Percentiles rank a stretch among this genome's conserved stretches.
Conservation (phyloP, 2,113 vertebrate species). For the Uria lomvia region DNA sequence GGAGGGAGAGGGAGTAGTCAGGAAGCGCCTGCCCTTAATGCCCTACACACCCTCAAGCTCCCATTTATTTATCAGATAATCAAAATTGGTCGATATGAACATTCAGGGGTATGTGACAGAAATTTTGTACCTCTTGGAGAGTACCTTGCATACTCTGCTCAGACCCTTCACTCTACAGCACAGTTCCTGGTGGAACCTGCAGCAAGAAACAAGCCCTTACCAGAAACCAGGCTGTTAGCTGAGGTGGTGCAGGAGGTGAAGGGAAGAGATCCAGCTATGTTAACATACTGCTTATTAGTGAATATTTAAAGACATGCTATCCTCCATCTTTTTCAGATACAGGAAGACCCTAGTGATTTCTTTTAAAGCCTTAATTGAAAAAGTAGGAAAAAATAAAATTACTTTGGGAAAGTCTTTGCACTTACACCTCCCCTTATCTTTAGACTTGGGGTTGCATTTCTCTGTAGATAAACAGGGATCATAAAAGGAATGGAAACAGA, state of each 20-base stretch:
- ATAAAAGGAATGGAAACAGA: neutral
- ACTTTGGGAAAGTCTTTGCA: neutral
- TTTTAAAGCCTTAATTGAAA: neutral
- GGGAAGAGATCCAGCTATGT: neutral
- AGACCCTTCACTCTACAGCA: neutral
- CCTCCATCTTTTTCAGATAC: neutral
- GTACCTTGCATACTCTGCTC: neutral
- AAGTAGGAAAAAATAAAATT: neutral
- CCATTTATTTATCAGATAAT: neutral
- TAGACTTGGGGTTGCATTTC: neutral
- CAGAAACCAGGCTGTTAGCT: neutral
- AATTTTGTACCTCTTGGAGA: neutral
- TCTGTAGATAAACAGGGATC: neutral
- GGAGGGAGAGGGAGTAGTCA: neutral
- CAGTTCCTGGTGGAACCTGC: neutral
- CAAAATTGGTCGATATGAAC: neutral
- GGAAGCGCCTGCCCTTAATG: constrained; percentile 4
- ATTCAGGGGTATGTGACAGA: neutral
- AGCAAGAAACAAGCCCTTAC: neutral
- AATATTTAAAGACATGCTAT: neutral
- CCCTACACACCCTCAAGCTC: neutral
- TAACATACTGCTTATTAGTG: neutral
- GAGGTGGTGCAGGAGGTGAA: neutral
- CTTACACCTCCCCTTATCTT: neutral
- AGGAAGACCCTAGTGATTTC: neutral